Conservation (phyloP, 2,888 invertebrate species). For the Sialis lutaria region DNA sequence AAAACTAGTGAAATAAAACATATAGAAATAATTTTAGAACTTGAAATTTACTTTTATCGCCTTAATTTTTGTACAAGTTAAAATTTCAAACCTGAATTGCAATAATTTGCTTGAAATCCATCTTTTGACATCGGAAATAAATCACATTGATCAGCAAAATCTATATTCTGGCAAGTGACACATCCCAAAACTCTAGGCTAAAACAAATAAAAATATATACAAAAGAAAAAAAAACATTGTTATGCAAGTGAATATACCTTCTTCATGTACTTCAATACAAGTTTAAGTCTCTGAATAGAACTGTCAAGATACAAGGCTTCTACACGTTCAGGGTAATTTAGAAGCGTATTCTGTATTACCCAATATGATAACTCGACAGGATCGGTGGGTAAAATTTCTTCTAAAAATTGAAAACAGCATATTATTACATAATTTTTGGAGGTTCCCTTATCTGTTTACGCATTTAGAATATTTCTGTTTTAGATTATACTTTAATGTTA, state of each 20-base stretch:
- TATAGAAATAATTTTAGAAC: constrained; percentile 14
- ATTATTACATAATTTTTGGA: no score
- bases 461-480: no score
- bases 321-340: constrained; percentile 44
- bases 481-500: constrained; percentile 12
- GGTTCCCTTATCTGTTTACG: no score
- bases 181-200: constrained; percentile 39
- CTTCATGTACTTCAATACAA: constrained; percentile 31
- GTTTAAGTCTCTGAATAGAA: constrained; percentile 44
- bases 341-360: constrained; percentile 59
- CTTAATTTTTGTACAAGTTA: background rate
- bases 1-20: no score
- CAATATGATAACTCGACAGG: constrained; percentile 59
- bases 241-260: constrained; percentile 19
- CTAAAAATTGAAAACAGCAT: constrained; percentile 5
- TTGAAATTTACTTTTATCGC: constrained; percentile 26
- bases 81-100: constrained; percentile 41
- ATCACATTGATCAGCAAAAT: constrained; percentile 44
- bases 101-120: constrained; percentile 64
- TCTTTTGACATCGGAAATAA: constrained; percentile 68
- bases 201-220: constrained; percentile 8
- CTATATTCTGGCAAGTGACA: constrained; percentile 28
- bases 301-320: constrained; percentile 46
- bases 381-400: constrained; percentile 41
- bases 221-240: background rate